A percentile compares a stretch with the other conserved stretches of the same genome.
Conservation (phyloP, 1,140 invertebrate species). For the Rhizoglyphus robini region DNA sequence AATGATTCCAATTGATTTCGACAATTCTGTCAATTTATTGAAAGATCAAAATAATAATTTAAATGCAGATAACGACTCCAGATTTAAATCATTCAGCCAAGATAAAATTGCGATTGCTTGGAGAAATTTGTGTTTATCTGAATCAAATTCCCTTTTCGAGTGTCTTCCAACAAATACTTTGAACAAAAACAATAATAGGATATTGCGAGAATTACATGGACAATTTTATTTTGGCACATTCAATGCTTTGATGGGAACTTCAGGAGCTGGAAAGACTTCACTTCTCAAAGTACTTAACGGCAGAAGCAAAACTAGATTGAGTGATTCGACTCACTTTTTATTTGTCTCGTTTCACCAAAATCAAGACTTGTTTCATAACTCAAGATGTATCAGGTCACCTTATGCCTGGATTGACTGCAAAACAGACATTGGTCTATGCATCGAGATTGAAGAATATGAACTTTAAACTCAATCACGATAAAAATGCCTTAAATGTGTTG, state of each 20-base stretch:
- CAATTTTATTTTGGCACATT: not conserved
- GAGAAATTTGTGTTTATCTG: not conserved
- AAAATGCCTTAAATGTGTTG: not conserved
- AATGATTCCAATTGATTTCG: not conserved
- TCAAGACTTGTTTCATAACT: not conserved
- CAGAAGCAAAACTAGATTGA: not conserved
- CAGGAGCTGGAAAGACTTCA: conserved; percentile 29
- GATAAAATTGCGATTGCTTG: conserved; percentile 4
- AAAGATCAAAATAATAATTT: not conserved
- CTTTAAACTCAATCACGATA: not conserved
- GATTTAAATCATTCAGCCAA: not conserved
- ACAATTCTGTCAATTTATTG: not conserved
- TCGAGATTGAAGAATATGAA: conserved; percentile 59
- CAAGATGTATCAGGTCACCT: conserved; percentile 49
- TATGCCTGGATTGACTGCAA: conserved; percentile 66
- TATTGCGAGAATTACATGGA: not conserved
- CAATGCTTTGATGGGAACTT: conserved; percentile 24
- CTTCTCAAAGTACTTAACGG: conserved; percentile 20
- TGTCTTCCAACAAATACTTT: not conserved
- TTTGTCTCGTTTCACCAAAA: not conserved
- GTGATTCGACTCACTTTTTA: not conserved
- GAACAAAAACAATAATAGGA: not conserved
- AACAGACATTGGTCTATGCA: conserved; percentile 78
- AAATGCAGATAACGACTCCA: not conserved
- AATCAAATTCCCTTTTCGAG: not conserved